Evolutionary conservation across 2,113 vertebrate species (phyloP).

Genomic region (Rhynchomys soricoides): DNA sequence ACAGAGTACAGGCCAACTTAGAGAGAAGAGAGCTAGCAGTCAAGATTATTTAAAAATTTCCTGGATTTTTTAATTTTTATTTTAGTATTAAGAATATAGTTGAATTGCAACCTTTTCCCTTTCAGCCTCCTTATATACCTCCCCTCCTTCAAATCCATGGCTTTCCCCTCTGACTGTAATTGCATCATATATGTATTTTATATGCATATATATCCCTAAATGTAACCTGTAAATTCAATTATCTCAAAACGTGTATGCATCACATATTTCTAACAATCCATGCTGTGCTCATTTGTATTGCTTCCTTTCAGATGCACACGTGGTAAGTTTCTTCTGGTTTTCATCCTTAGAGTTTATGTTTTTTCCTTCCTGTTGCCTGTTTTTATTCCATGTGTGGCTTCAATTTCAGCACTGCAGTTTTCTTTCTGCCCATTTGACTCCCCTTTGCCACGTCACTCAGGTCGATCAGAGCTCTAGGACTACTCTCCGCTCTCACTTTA

Average conservation of each 20-base stretch:
- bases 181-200: background rate
- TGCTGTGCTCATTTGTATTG: background rate
- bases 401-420: background rate
- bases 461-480: rapidly evolving
- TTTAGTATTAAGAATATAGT: background rate
- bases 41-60: background rate
- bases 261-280: too few species aligned
- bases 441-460: background rate
- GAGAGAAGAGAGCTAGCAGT: background rate
- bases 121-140: background rate
- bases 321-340: background rate
- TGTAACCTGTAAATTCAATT: background rate
- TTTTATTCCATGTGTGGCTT: background rate
- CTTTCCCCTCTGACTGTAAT: background rate
- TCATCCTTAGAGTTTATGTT: background rate
- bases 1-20: background rate
- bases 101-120: background rate
- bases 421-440: background rate
- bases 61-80: background rate
- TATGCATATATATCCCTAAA: background rate
- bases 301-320: background rate
- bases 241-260: background rate
- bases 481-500: background rate
- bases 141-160: background rate
- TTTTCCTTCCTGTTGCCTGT: constrained; percentile 36